A percentile compares a stretch with the other conserved stretches of the same genome.
These are phyloP conservation scores for Rhamphomyia laevipes DNA, from an alignment of 2,888 invertebrate species.

Conservation along the genomic window DNA sequence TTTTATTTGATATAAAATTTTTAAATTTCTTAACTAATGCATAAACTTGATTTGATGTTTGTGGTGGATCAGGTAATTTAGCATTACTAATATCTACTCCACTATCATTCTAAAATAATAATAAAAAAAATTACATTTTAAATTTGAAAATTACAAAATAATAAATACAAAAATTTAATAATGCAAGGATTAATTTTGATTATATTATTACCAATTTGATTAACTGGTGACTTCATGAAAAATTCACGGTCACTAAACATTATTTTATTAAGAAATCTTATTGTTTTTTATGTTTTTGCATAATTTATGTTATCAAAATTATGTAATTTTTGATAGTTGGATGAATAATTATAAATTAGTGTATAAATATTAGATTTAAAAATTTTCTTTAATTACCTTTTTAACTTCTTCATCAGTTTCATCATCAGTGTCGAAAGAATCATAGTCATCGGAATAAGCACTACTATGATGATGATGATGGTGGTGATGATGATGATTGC, in stretches of 20 bases:
- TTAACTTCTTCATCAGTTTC: constrained; percentile 36
- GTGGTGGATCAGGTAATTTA: constrained; percentile 47
- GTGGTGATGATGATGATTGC: neutral
- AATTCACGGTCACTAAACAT: constrained; percentile 5
- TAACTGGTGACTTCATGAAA: neutral
- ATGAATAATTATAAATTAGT: neutral
- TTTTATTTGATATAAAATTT: constrained; percentile 44
- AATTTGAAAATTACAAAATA: neutral
- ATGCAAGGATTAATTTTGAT: no score
- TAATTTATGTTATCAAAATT: no score
- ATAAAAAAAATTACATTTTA: neutral
- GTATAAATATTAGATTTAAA: neutral
- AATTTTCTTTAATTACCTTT: constrained; percentile 23
- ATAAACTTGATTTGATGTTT: constrained; percentile 44
- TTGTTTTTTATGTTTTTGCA: no score
- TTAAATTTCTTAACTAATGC: constrained; percentile 57
- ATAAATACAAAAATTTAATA: neutral
- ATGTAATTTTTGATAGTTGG: no score
- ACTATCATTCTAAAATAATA: constrained; percentile 35
- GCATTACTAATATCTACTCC: constrained; percentile 41
- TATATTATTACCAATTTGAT: neutral
- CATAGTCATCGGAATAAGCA: constrained; percentile 52
- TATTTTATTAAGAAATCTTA: no score
- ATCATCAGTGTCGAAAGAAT: constrained; percentile 58
- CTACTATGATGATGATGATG: constrained; percentile 20